phyloP scores from a whole-genome alignment of 2,888 invertebrate genomes.

The Dichetophora obliterata region DNA sequence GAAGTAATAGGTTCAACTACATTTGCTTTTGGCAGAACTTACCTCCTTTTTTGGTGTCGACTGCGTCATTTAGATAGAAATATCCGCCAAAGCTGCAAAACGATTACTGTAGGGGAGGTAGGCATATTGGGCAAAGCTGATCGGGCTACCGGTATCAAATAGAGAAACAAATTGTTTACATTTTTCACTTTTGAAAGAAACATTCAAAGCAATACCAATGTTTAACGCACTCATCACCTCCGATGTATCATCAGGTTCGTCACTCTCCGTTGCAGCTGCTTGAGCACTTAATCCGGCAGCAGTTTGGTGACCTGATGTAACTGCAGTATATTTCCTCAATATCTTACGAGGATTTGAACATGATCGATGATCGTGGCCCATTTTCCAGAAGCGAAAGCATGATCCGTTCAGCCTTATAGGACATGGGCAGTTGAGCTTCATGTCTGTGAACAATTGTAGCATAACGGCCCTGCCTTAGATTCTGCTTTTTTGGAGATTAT shows the following conservation, averaged over 20 bases:
- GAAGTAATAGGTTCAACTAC: no score
- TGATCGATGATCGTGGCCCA: no score
- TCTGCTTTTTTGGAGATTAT: conserved; percentile 26
- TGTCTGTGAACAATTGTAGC: no score
- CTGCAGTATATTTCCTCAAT: neutral
- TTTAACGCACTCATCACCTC: conserved; percentile 29
- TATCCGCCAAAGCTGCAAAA: no score
- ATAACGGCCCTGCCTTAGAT: no score
- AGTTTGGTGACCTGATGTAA: neutral
- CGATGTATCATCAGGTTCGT: neutral
- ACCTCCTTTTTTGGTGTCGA: no score
- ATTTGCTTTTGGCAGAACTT: no score
- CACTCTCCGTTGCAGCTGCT: conserved; percentile 6
- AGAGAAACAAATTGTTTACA: conserved; percentile 25
- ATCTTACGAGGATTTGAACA: conserved; percentile 31
- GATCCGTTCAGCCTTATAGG: conserved; percentile 4
- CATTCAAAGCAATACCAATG: no score
- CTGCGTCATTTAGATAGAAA: no score
- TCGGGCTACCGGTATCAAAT: conserved; percentile 36
- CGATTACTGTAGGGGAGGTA: no score
- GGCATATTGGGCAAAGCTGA: no score
- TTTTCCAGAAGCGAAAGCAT: conserved; percentile 39
- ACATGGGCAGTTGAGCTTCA: conserved; percentile 33
- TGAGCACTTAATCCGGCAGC: neutral
- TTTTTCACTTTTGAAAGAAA: conserved; percentile 16